Percentiles rank a stretch among this genome's conserved stretches.
Conservation (phyloP, 2,888 invertebrate genomes). For the Agrotis exclamationis region DNA sequence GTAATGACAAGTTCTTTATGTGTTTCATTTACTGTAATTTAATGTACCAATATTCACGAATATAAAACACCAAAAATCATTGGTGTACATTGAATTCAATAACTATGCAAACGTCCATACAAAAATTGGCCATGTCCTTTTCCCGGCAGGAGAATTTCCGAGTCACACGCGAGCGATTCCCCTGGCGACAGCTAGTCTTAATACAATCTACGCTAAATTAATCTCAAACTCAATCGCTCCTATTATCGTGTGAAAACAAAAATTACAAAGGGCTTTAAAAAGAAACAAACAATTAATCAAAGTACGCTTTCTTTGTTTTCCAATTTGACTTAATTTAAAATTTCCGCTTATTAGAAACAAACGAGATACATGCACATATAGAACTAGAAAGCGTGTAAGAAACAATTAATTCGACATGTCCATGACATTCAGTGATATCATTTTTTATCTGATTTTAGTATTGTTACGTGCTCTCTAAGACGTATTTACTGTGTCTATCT, state of each 20-base stretch:
- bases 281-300: conserved; percentile 54
- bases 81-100: too few species aligned
- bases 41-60: too few species aligned
- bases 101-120: too few species aligned
- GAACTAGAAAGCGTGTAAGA: conserved; percentile 79
- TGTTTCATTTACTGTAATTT: too few species aligned
- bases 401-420: conserved; percentile 77
- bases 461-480: conserved; percentile 53
- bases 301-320: conserved; percentile 68
- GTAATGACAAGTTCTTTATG: too few species aligned
- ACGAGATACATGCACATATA: conserved; percentile 64
- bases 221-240: background rate
- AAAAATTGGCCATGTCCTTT: too few species aligned
- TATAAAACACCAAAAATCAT: too few species aligned
- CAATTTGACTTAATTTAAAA: conserved; percentile 67
- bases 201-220: conserved; percentile 19
- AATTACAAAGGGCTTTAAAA: conserved; percentile 36
- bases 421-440: conserved; percentile 66
- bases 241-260: conserved; percentile 35
- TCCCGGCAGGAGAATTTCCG: too few species aligned
- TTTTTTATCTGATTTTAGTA: conserved; percentile 52
- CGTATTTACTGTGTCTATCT: conserved; percentile 63
- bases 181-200: too few species aligned
- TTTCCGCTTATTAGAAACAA: conserved; percentile 67
- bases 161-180: too few species aligned